Base-by-base conservation (phyloP, 1,140 invertebrate genomes). In the Trypoxylus dichotomus region DNA sequence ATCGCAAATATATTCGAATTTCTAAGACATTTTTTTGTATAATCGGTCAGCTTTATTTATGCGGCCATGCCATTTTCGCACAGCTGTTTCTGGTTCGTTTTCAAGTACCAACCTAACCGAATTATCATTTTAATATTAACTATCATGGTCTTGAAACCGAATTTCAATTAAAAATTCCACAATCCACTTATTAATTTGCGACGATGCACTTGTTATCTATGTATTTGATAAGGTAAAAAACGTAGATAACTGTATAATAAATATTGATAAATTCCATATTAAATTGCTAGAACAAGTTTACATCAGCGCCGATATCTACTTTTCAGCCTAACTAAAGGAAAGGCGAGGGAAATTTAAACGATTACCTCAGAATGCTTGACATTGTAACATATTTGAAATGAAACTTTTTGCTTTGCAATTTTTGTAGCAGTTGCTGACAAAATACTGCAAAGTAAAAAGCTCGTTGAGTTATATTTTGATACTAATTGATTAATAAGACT, bases 11-110 rank as follows among this genome's bases (percentile, higher is more conserved):
- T 75, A 37, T 37, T 24, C 37, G 32, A 74, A 75, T 58, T 76
- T 76, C 76, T 76, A 76, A 60, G 76, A 79, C 76, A 79, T 77
- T 79, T 79, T 79, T 79, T 72, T 77, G 54, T 25, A 11, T 27
- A 5, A 24, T 37, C 32, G 32, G 10, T 63, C n/a, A 63, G 21
- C 58, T 75, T 72, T 76, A 76, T 73, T 76, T 74, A 74, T 74
- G 1, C 72, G 72, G 72, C 72, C 72, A 74, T 74, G 72, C 72
- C 60, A 74, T 74, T 41, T 43, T 41, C n/a, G 29, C 74, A 79
- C 78, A 79, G 78, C 78, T 79, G 78, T 79, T 79, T 58, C 41
- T 74, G 37, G 19, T 74, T 7, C 15, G 2, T 41, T 74, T 15
- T 74, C 37, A 1, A 68, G 1, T 74, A 42, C 72, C 72, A 74